A percentile compares a stretch with the other conserved stretches of the same genome.
These are phyloP conservation scores for Raja brachyura DNA, from an alignment of 2,113 vertebrate genomes.

Conservation along the genomic window DNA sequence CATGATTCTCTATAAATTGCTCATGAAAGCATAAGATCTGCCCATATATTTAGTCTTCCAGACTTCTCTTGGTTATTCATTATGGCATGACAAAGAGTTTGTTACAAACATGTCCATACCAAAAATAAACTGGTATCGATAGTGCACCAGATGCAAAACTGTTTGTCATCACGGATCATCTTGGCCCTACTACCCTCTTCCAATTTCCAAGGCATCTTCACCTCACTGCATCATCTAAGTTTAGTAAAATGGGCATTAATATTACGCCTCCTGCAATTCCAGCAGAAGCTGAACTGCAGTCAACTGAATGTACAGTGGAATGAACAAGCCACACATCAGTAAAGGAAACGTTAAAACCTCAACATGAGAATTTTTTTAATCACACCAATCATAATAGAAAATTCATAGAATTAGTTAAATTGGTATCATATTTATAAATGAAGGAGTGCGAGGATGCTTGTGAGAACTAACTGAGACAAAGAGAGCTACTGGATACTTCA, in stretches of 20 bases:
- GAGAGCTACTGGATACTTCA: no score
- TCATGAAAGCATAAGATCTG: background rate
- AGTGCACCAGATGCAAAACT: background rate
- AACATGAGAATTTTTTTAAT: no score
- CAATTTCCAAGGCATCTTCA: background rate
- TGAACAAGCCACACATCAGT: no score
- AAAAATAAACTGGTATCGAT: background rate
- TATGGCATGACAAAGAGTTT: background rate
- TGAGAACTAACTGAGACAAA: background rate
- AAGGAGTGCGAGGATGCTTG: background rate
- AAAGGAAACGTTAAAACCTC: no score
- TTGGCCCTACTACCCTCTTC: background rate
- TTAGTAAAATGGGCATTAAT: background rate
- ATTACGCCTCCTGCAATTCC: background rate
- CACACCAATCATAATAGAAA: no score
- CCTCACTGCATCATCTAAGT: background rate
- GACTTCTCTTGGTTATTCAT: background rate
- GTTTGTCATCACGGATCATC: background rate
- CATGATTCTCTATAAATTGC: background rate
- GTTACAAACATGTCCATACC: background rate
- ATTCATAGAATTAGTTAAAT: no score
- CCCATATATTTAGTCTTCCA: background rate
- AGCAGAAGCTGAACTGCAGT: background rate
- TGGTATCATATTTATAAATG: background rate
- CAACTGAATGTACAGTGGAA: no score